Conservation (phyloP, 2,113 vertebrate genomes). For the Ptyas mucosa region DNA sequence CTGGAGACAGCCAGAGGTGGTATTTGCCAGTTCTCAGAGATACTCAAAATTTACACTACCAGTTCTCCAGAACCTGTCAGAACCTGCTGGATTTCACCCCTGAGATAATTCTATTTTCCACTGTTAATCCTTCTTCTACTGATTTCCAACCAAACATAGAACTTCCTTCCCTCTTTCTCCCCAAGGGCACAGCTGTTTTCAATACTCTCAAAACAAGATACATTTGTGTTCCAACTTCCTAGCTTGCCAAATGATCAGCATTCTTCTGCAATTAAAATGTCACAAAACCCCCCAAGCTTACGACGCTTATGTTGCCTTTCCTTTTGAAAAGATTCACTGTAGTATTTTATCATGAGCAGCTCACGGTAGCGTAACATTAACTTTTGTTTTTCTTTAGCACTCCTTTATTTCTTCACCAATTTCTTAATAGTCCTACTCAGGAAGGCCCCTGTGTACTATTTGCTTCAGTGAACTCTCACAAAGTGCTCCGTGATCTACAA, state of each 20-base stretch:
- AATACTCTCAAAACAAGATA: not conserved
- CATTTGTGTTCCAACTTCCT: too few species aligned
- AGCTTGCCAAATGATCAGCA: not conserved
- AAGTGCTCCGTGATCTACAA: slow-evolving; percentile 59
- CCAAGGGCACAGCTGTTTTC: not conserved
- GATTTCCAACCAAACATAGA: not conserved
- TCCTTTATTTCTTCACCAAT: slow-evolving; percentile 40
- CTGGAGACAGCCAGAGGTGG: too few species aligned
- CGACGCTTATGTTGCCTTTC: slow-evolving; percentile 1
- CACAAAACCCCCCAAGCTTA: slow-evolving; percentile 26
- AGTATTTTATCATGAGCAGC: slow-evolving; percentile 29
- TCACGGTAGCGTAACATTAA: slow-evolving; percentile 38
- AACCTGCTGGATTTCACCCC: too few species aligned
- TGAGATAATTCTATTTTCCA: not conserved
- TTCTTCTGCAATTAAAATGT: slow-evolving; percentile 29
- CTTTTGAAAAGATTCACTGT: slow-evolving; percentile 43
- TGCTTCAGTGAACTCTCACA: slow-evolving; percentile 58
- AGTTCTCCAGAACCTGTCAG: too few species aligned
- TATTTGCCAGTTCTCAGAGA: too few species aligned
- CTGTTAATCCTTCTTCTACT: not conserved
- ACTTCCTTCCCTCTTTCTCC: not conserved
- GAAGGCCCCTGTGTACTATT: slow-evolving; percentile 14
- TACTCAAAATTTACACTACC: too few species aligned
- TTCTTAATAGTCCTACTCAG: slow-evolving; percentile 42
- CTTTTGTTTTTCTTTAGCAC: slow-evolving; percentile 51